A percentile compares a stretch with the other conserved stretches of the same genome.
Evolutionary conservation across 2,797 vertebrate genomes (phyloP).

Genomic region (Tauraco hartlaubi): DNA sequence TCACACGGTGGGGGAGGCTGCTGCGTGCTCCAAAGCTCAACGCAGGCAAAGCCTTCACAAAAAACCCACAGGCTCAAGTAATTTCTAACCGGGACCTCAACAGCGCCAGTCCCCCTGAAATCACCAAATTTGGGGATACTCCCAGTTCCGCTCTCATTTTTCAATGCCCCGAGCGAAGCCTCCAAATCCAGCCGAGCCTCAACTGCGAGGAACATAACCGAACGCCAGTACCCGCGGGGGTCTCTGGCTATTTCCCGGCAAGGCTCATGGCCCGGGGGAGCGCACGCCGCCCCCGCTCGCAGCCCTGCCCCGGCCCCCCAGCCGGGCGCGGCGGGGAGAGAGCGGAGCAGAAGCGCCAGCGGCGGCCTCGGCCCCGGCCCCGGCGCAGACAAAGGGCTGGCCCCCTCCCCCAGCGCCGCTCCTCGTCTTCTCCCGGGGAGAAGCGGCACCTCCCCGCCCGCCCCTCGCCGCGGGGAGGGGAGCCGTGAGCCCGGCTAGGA

Average conservation of each 20-base stretch:
- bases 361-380: neutral
- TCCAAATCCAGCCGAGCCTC: neutral
- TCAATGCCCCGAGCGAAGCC: neutral
- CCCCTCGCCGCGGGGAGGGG: neutral
- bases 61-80: rapidly evolving
- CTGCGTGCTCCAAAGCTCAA: neutral
- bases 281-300: neutral
- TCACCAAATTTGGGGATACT: rapidly evolving
- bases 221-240: rapidly evolving
- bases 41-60: neutral
- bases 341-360: neutral
- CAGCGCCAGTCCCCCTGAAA: neutral
- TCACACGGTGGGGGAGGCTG: neutral
- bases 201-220: rapidly evolving
- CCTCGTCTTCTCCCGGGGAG: neutral
- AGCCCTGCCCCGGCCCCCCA: neutral
- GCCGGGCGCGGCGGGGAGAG: neutral
- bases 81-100: neutral
- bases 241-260: neutral
- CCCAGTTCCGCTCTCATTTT: neutral
- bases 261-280: neutral
- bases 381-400: constrained; percentile 41
- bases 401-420: neutral
- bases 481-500: neutral
- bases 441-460: neutral